A percentile compares a stretch with the other conserved stretches of the same genome.
Evolutionary conservation across 1,140 invertebrate genomes (phyloP).

Genomic region (Luehdorfia chinensis): DNA sequence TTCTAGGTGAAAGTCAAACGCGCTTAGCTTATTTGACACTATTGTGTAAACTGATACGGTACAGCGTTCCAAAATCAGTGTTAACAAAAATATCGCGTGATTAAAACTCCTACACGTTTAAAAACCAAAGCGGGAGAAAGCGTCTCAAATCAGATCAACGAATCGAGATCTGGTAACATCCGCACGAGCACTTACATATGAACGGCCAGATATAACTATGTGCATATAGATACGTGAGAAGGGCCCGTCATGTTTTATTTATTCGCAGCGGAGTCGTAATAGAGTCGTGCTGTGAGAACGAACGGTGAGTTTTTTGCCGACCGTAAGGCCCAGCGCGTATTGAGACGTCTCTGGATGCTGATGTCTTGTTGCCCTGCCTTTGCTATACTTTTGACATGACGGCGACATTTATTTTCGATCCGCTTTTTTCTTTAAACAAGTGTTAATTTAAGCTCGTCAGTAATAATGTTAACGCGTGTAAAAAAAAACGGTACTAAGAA

Average conservation of each 20-base stretch:
- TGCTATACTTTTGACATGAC: conserved; percentile 63
- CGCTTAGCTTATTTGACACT: neutral
- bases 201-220: conserved; percentile 42
- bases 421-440: conserved; percentile 31
- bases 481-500: neutral
- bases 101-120: conserved; percentile 24
- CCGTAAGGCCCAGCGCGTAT: conserved; percentile 52
- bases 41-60: conserved; percentile 5
- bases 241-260: conserved; percentile 76
- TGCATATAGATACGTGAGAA: conserved; percentile 68
- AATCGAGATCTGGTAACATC: conserved; percentile 64
- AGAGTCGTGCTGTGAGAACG: conserved; percentile 73
- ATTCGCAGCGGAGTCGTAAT: conserved; percentile 70
- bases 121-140: conserved; percentile 33
- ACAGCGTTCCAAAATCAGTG: conserved; percentile 6
- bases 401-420: conserved; percentile 59
- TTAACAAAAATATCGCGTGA: conserved; percentile 23
- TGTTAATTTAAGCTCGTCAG: conserved; percentile 17
- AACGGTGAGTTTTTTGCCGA: conserved; percentile 67
- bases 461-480: conserved; percentile 12
- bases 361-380: conserved; percentile 67
- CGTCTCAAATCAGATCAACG: conserved; percentile 61
- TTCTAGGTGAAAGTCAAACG: conserved; percentile 15
- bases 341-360: conserved; percentile 73
- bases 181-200: conserved; percentile 22